Percentiles rank a stretch among this genome's conserved stretches.
phyloP scores from a whole-genome alignment of 1,140 invertebrate genomes.

The Sinella curviseta region DNA sequence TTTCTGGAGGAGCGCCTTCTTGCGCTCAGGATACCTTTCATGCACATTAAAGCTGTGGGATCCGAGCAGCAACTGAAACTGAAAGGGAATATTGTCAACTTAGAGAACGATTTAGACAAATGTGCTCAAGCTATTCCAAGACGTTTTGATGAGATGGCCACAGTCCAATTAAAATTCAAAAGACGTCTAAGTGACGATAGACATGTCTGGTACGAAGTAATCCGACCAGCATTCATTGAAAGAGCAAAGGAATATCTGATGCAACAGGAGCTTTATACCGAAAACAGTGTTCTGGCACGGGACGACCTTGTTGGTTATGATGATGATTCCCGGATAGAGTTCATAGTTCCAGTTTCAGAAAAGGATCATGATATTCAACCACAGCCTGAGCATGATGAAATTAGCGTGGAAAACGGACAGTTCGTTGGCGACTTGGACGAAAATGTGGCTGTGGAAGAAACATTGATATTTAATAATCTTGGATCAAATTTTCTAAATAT shows the following conservation, averaged over 20 bases:
- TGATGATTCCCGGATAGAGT: no score
- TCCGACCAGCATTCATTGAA: background rate
- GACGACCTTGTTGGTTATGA: no score
- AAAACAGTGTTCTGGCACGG: background rate
- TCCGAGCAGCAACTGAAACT: background rate
- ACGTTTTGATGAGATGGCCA: background rate
- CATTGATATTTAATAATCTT: no score
- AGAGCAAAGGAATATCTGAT: background rate
- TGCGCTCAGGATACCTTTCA: background rate
- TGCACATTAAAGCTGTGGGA: background rate
- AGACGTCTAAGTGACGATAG: background rate
- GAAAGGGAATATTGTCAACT: background rate
- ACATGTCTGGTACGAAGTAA: background rate
- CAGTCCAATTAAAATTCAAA: background rate
- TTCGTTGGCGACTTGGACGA: no score
- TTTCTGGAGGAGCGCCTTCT: background rate
- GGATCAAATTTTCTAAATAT: no score
- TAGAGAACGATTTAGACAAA: background rate
- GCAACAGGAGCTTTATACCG: conserved; percentile 25
- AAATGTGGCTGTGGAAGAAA: no score
- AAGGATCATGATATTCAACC: no score
- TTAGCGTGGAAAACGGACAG: no score
- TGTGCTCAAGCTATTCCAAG: background rate
- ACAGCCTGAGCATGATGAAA: no score
- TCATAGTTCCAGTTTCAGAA: no score